Base-by-base conservation (phyloP, 2,113 vertebrate species). In the Etia nguti region DNA sequence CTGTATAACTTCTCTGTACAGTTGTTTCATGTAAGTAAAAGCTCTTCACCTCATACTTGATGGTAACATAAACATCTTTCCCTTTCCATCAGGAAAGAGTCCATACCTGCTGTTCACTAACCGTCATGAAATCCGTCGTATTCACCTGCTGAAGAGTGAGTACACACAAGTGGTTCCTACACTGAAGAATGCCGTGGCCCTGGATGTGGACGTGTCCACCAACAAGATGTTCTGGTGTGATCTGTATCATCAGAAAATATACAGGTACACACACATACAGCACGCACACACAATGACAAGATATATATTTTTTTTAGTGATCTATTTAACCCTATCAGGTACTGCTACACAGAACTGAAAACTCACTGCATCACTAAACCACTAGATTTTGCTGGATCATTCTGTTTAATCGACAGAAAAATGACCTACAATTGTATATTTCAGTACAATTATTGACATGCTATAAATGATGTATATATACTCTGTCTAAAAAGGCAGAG, bases 201-300 rank as follows among this genome's bases (percentile, higher is more conserved):
- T 99, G 82, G 98, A 99, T 1, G 98, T 99, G 3, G 98, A 99
- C 31, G 99, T 99, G 62, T 97, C 97, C 88, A 97, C 97, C 86
- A 99, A 98, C 91, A 98, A 97, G 89, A 98, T 99, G 95, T 99
- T 98, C 84, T 99, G 99, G 99, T 99, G 98, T 94, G 99, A 99
- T 93, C 95, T 99, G n/a, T 99, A 96, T 94, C 98, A 99, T 91
- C 96, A 96, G 31, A 99, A 98, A 94, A 99, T 99, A 94, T 99
- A 98, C 94, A 98, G 98, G 98, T 99, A 95, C 18, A 6, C 31
- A 65, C 73, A 46, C 46, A 31, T 5, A 22, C 34, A 56, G 62
- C 62, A 68, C 20, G 26, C 79, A 46, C 46, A 85, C 13, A 34
- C 34, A 56, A 13, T 75, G 34, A 65, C 41, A 15, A 8, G 46